Percentiles rank a stretch among this genome's conserved stretches.
Conservation (phyloP, 2,113 vertebrate species). For the Cyprinodon variegatus region DNA sequence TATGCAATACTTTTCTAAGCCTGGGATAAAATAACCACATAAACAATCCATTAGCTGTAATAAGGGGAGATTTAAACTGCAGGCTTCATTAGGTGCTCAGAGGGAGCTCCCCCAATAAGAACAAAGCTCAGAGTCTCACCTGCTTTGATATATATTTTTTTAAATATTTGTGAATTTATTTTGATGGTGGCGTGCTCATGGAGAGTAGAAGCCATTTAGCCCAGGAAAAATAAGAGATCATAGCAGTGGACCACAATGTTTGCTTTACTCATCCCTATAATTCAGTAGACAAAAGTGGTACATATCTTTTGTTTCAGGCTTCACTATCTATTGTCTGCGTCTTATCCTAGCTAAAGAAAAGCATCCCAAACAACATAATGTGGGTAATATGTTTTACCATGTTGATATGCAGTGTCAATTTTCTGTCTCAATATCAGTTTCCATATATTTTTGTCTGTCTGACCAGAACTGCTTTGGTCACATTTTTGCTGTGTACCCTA, state of each 20-base stretch:
- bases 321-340: too few relatives aligned
- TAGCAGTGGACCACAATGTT: slow-evolving; percentile 1
- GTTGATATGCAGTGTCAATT: too few relatives aligned
- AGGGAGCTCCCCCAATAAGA: slow-evolving; percentile 34
- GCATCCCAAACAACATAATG: too few relatives aligned
- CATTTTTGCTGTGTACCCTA: too few relatives aligned
- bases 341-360: too few relatives aligned
- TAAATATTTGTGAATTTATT: slow-evolving; percentile 20
- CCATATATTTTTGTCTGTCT: too few relatives aligned
- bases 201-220: slow-evolving; percentile 34
- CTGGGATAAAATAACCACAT: slow-evolving; percentile 32
- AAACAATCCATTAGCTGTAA: slow-evolving; percentile 60
- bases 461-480: too few relatives aligned
- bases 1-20: slow-evolving; percentile 22
- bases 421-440: too few relatives aligned
- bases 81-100: slow-evolving; percentile 51
- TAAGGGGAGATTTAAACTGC: slow-evolving; percentile 37
- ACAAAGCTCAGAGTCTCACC: slow-evolving; percentile 26
- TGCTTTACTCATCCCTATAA: neutral
- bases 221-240: slow-evolving; percentile 11
- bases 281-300: neutral
- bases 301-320: too few relatives aligned
- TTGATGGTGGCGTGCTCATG: slow-evolving; percentile 17
- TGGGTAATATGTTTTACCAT: too few relatives aligned
- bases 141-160: slow-evolving; percentile 35